Percentiles rank a stretch among this genome's conserved stretches.
These are phyloP conservation scores for Varanus salvator DNA, from an alignment of 2,113 vertebrate genomes.

Conservation along the genomic window DNA sequence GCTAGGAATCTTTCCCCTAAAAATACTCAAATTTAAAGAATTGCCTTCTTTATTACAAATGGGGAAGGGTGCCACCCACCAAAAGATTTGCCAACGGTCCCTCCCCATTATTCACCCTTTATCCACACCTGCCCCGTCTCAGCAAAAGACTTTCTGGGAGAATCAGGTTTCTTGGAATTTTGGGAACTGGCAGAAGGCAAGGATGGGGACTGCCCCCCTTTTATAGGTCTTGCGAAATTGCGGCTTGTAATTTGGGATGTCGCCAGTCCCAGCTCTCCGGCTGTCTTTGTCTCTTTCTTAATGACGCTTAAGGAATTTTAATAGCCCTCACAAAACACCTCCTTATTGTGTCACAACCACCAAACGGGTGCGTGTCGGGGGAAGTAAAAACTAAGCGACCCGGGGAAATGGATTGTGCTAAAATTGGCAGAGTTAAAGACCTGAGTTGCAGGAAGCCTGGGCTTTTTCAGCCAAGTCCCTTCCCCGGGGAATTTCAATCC, in stretches of 20 bases:
- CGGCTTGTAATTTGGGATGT: background rate
- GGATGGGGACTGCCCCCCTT: no score
- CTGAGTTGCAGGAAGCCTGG: background rate
- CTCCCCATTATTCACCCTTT: no score
- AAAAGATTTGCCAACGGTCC: no score
- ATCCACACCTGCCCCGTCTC: no score
- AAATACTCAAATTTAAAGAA: no score
- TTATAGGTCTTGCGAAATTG: background rate
- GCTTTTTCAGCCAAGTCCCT: background rate
- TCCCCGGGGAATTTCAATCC: background rate
- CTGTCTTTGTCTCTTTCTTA: background rate
- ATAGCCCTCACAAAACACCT: background rate
- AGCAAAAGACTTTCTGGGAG: no score
- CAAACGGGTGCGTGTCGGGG: background rate
- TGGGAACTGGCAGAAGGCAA: background rate
- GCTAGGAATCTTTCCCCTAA: no score
- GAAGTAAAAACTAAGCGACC: background rate
- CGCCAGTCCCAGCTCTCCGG: no score
- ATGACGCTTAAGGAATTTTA: conserved; percentile 10
- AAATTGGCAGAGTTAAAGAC: background rate
- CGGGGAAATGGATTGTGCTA: background rate
- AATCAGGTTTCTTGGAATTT: no score
- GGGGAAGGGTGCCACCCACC: no score
- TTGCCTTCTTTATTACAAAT: no score
- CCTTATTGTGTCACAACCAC: background rate